Evolutionary conservation across 2,113 vertebrate species (phyloP).

Genomic region (Callopanchax toddi): DNA sequence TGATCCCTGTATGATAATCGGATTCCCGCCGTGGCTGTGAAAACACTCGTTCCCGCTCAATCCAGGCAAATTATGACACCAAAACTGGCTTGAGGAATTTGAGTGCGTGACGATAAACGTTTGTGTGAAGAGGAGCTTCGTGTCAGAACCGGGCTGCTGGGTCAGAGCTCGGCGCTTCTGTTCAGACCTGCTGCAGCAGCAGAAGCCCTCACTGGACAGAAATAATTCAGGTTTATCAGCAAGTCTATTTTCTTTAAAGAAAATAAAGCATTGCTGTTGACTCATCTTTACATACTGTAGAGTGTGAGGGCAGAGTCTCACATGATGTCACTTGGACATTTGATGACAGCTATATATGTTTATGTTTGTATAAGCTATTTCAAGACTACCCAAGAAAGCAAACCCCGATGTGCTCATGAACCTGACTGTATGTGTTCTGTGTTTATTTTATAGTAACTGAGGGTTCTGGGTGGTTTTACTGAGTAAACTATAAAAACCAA

Average conservation of each 20-base stretch:
- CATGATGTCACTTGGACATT: constrained; percentile 34
- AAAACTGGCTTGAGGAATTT: constrained; percentile 40
- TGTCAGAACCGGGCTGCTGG: constrained; percentile 25
- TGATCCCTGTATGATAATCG: constrained; percentile 78
- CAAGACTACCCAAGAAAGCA: too few species aligned
- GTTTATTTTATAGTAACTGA: too few species aligned
- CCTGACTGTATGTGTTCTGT: too few species aligned
- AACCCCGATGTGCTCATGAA: too few species aligned
- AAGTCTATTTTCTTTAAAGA: too few species aligned
- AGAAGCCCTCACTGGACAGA: background rate
- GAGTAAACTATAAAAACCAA: too few species aligned
- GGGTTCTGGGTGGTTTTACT: too few species aligned
- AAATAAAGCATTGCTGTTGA: too few species aligned
- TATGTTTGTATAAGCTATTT: too few species aligned
- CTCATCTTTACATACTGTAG: constrained; percentile 24
- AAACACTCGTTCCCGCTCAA: constrained; percentile 62
- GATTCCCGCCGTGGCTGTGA: constrained; percentile 75
- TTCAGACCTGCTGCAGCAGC: constrained; percentile 26
- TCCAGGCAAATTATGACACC: constrained; percentile 55
- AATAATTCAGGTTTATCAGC: constrained; percentile 15
- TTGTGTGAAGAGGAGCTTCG: constrained; percentile 22
- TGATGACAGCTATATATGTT: constrained; percentile 27
- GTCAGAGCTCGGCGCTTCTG: constrained; percentile 26
- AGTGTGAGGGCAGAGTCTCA: constrained; percentile 42
- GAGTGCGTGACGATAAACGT: constrained; percentile 22